Evolutionary conservation across 2,888 invertebrate genomes (phyloP).

Genomic region (Mythimna pallens): DNA sequence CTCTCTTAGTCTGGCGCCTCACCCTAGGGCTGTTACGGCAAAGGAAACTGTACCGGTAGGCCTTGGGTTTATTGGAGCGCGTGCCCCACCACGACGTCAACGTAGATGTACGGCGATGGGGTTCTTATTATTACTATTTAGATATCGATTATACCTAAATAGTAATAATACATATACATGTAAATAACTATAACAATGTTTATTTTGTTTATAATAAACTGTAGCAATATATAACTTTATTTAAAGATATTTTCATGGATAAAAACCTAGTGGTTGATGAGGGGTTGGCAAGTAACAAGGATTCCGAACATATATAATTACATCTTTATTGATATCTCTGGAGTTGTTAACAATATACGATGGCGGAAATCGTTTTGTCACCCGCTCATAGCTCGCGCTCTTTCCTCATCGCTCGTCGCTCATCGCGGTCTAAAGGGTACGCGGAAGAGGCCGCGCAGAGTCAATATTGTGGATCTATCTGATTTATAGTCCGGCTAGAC

Average conservation of each 20-base stretch:
- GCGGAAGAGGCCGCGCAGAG: slow-evolving; percentile 42
- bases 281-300: neutral
- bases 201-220: too few relatives aligned
- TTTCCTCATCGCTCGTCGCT: slow-evolving; percentile 40
- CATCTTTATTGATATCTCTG: neutral
- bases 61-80: too few relatives aligned
- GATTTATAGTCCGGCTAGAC: slow-evolving; percentile 8
- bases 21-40: too few relatives aligned
- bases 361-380: slow-evolving; percentile 35
- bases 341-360: neutral
- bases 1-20: too few relatives aligned
- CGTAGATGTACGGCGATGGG: too few relatives aligned
- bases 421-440: slow-evolving; percentile 33
- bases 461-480: slow-evolving; percentile 42
- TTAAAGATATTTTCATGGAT: neutral
- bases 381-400: slow-evolving; percentile 12
- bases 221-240: neutral
- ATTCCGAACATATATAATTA: neutral
- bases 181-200: too few relatives aligned
- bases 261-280: neutral
- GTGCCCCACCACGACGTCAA: too few relatives aligned
- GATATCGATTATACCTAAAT: too few relatives aligned
- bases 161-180: too few relatives aligned
- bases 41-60: too few relatives aligned
- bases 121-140: too few relatives aligned